Evolutionary conservation across 2,797 vertebrate species (phyloP).

Genomic region (Lagodon rhomboides): DNA sequence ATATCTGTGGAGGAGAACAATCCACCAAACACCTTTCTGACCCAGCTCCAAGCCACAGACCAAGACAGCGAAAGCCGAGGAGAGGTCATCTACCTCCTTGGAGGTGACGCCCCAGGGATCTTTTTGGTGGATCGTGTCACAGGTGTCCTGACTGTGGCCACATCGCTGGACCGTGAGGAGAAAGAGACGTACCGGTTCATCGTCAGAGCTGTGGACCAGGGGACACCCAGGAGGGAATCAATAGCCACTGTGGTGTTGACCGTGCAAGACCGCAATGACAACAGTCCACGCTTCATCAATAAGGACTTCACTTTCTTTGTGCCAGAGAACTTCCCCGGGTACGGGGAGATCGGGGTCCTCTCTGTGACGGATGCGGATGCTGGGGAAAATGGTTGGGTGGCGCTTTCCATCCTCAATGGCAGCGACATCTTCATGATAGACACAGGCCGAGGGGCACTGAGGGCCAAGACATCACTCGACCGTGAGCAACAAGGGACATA

Average conservation of each 20-base stretch:
- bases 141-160: constrained; percentile 92
- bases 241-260: constrained; percentile 93
- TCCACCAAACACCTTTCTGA: constrained; percentile 90
- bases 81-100: constrained; percentile 92
- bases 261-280: constrained; percentile 97
- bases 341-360: constrained; percentile 97
- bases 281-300: constrained; percentile 97
- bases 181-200: constrained; percentile 96
- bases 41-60: constrained; percentile 93
- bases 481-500: constrained; percentile 98
- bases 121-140: constrained; percentile 91
- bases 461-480: constrained; percentile 94
- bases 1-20: constrained; percentile 97
- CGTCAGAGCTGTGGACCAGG: constrained; percentile 93
- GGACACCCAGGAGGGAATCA: constrained; percentile 92
- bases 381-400: constrained; percentile 95
- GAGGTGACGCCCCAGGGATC: constrained; percentile 91
- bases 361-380: constrained; percentile 95
- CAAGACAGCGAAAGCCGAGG: constrained; percentile 92
- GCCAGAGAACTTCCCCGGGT: constrained; percentile 97
- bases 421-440: constrained; percentile 98
- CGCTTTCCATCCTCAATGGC: constrained; percentile 95
- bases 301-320: constrained; percentile 99
- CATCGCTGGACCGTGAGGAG: constrained; percentile 95
- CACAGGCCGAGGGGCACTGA: constrained; percentile 93